A percentile compares a stretch with the other conserved stretches of the same genome.
These are phyloP conservation scores for Mantis religiosa DNA, from an alignment of 2,888 invertebrate genomes.

Conservation along the genomic window DNA sequence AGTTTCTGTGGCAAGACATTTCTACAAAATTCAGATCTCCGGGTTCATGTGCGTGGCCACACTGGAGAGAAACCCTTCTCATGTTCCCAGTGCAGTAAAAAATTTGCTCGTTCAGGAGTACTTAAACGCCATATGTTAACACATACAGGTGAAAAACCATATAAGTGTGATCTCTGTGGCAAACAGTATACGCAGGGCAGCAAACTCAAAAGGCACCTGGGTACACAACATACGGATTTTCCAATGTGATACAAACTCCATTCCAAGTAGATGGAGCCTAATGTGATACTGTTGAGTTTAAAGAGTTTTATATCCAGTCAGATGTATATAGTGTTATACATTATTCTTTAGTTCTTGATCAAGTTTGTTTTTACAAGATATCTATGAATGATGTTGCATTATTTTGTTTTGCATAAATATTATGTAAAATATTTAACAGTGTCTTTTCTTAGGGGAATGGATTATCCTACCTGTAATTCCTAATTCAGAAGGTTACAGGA, in stretches of 20 bases:
- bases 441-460: no score
- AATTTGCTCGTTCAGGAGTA: conserved; percentile 2
- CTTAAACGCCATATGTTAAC: neutral
- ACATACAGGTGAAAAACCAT: conserved; percentile 9
- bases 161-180: neutral
- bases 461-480: no score
- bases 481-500: no score
- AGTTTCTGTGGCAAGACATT: conserved; percentile 8
- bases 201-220: neutral
- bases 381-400: neutral
- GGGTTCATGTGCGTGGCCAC: conserved; percentile 7
- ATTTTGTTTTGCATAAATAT: neutral
- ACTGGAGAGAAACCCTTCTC: conserved; percentile 10
- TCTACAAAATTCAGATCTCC: conserved; percentile 6
- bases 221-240: neutral
- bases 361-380: neutral
- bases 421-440: no score
- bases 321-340: neutral
- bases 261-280: neutral
- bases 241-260: neutral
- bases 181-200: conserved; percentile 9
- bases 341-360: neutral
- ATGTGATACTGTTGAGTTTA: neutral
- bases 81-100: neutral
- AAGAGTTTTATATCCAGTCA: neutral